Base-by-base conservation (phyloP, 2,113 vertebrate species). In the Neomonachus schauinslandi region DNA sequence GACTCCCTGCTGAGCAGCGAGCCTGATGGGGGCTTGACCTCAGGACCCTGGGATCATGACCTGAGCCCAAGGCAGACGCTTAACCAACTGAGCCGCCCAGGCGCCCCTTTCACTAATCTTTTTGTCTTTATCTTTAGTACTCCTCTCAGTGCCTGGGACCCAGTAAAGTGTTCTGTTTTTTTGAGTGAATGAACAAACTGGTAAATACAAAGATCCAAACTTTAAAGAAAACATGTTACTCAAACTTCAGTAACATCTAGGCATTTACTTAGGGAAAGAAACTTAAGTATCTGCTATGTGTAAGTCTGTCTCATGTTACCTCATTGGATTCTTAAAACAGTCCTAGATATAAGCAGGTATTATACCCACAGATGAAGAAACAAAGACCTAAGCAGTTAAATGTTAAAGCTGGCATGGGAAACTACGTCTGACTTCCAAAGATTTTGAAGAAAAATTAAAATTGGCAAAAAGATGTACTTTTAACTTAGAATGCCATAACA, bases 311-410 rank as follows among this genome's bases (percentile, higher is more conserved):
- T 85, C n/a, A 39, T 81, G 33, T 93, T 86, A 90, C 55, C 49
- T 93, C 93, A 67, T 22, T 61, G 33, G 65, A 67, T 81, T 91
- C 59, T 91, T 96, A 91, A 83, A 95, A 77, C n/a, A 65, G 53
- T 84, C 42, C 24, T 91, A 61, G 16, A 69, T 87, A 15, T 80
- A 31, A 86, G 31, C 49, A 76, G 49, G 7, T 86, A 71, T 88
- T 96, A 63, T 57, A 88, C 15, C 83, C n/a, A 89, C 28, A 89
- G 46, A 88, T 97, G 77, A 96, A 83, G 87, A 94, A 89, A 88
- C 36, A 79, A 83, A 97, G 83, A 81, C 59, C 12, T 22, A 67
- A 77, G 83, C 42, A 91, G 33, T 77, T 46, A 87, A 94, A 12
- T 71, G 12, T 26, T 63, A 65, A 95, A 96, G 14, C 53, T 57